phyloP scores from a whole-genome alignment of 1,140 invertebrate species.

The Habropoda laboriosa region DNA sequence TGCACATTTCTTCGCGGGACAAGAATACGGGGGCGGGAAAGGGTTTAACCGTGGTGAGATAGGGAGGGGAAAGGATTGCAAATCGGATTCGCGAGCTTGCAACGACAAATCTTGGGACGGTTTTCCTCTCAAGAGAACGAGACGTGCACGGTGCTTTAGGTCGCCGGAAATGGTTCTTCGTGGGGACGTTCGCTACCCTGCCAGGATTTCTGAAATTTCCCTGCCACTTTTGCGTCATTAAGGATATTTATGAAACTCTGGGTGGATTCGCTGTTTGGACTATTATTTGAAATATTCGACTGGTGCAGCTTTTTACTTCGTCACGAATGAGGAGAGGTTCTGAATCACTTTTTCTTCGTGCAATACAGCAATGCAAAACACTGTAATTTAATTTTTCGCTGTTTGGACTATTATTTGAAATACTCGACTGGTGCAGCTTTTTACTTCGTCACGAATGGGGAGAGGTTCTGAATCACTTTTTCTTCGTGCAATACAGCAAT shows the following conservation, averaged over 20 bases:
- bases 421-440: not conserved
- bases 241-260: not conserved
- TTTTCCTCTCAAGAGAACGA: slow-evolving; percentile 18
- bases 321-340: too few species aligned
- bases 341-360: too few species aligned
- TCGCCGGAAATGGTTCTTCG: not conserved
- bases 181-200: not conserved
- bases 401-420: not conserved
- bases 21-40: not conserved
- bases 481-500: too few species aligned
- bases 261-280: too few species aligned
- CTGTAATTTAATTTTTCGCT: too few species aligned
- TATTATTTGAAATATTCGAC: not conserved
- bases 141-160: slow-evolving; percentile 20
- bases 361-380: too few species aligned
- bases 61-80: not conserved
- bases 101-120: slow-evolving; percentile 21
- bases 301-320: not conserved
- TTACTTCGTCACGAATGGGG: not conserved
- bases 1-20: not conserved
- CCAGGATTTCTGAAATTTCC: slow-evolving; percentile 6
- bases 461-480: too few species aligned
- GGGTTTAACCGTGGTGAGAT: not conserved
- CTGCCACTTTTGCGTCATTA: not conserved
- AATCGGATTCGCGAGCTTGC: slow-evolving; percentile 35